Evolutionary conservation across 2,113 vertebrate genomes (phyloP).

Genomic region (Notarius lentiginosus): DNA sequence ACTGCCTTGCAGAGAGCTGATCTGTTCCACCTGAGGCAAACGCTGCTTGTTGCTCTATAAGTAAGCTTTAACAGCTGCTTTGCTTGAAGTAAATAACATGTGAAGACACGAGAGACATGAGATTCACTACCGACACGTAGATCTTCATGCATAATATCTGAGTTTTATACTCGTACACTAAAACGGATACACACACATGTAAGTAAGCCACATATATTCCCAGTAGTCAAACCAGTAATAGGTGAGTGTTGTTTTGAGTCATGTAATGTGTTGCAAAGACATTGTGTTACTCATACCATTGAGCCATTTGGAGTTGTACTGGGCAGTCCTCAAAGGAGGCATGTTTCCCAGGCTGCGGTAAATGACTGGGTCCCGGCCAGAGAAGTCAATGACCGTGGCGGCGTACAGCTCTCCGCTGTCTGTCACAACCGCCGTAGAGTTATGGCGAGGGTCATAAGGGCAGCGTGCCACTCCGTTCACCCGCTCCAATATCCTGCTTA

Average conservation of each 20-base stretch:
- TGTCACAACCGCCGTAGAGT: constrained; percentile 95
- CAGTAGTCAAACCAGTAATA: not conserved
- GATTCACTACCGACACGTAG: not conserved
- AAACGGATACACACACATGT: not conserved
- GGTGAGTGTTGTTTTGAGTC: no score
- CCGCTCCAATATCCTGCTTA: constrained; percentile 87
- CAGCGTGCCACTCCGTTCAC: constrained; percentile 96
- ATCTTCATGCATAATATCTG: not conserved
- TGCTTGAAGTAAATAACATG: not conserved
- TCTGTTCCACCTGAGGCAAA: constrained; percentile 46
- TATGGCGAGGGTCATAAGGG: constrained; percentile 95
- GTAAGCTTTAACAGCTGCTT: constrained; percentile 26
- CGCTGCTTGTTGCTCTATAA: constrained; percentile 6
- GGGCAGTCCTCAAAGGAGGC: constrained; percentile 92
- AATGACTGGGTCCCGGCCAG: constrained; percentile 94
- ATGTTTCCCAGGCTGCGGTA: constrained; percentile 95
- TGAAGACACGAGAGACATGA: not conserved
- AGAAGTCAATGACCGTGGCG: constrained; percentile 98
- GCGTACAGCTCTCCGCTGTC: constrained; percentile 94
- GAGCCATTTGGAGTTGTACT: constrained; percentile 99
- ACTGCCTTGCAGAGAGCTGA: constrained; percentile 64
- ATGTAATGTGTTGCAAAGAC: not conserved
- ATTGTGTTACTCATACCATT: constrained; percentile 77
- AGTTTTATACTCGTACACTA: not conserved
- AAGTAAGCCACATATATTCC: not conserved